A percentile compares a stretch with the other conserved stretches of the same genome.
phyloP scores from a whole-genome alignment of 2,113 vertebrate species.

The Morphnarchus princeps region DNA sequence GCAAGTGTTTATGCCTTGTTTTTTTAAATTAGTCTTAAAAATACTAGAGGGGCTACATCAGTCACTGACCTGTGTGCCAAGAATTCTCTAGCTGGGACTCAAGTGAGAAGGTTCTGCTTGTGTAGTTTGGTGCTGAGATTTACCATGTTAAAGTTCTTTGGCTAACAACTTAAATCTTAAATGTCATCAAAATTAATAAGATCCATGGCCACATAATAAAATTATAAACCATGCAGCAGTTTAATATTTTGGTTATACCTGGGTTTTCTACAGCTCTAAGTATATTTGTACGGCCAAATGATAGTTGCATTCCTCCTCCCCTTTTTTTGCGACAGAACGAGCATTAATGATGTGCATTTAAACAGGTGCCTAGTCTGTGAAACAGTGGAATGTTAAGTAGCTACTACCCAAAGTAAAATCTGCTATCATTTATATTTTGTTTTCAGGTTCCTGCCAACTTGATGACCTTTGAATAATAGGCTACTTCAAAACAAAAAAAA shows the following conservation, averaged over 20 bases:
- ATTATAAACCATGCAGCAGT: neutral
- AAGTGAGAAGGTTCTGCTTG: neutral
- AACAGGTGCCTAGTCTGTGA: neutral
- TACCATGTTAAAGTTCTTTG: neutral
- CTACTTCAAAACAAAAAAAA: slow-evolving; percentile 1
- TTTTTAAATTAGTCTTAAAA: neutral
- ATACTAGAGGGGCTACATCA: neutral
- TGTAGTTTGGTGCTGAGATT: neutral
- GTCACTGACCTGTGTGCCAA: neutral
- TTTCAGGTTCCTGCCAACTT: slow-evolving; percentile 94
- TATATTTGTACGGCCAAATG: neutral
- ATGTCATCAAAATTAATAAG: neutral
- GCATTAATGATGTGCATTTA: neutral
- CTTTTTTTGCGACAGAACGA: neutral
- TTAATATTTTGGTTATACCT: neutral
- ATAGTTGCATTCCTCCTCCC: neutral
- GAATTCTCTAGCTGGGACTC: neutral
- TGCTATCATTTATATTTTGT: neutral
- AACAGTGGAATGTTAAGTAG: neutral
- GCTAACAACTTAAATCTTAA: neutral
- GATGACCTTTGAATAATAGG: slow-evolving; percentile 94
- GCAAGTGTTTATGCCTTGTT: neutral
- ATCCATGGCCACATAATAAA: neutral
- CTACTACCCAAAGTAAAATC: neutral
- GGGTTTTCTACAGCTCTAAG: neutral